phyloP scores from a whole-genome alignment of 1,140 invertebrate species.

The Drosophila sulfurigaster region DNA sequence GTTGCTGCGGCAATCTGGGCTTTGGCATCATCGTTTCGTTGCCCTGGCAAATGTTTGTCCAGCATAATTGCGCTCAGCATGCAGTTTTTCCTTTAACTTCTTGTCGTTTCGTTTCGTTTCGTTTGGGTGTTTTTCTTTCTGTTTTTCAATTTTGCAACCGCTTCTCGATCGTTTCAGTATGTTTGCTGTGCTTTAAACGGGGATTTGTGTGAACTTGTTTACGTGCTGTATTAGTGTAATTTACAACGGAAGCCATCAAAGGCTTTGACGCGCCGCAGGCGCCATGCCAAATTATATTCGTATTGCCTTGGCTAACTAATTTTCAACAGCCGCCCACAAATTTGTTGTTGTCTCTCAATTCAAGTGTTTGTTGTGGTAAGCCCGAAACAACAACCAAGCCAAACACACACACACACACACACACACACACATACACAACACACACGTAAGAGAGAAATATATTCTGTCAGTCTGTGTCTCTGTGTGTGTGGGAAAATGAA shows the following conservation, averaged over 20 bases:
- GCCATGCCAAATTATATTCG: conserved; percentile 65
- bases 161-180: conserved; percentile 13
- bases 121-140: conserved; percentile 10
- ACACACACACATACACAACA: background rate
- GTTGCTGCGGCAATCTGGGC: conserved; percentile 5
- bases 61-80: conserved; percentile 83
- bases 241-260: conserved; percentile 79
- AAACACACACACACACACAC: conserved; percentile 10
- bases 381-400: conserved; percentile 42
- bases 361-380: conserved; percentile 38
- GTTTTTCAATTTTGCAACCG: conserved; percentile 52
- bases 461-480: background rate
- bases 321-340: conserved; percentile 48
- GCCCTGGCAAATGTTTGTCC: conserved; percentile 78
- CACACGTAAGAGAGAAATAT: too few species aligned
- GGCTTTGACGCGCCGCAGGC: conserved; percentile 72
- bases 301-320: conserved; percentile 67
- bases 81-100: conserved; percentile 56
- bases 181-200: conserved; percentile 65
- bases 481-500: conserved; percentile 1
- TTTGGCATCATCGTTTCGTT: conserved; percentile 38
- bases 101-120: conserved; percentile 15
- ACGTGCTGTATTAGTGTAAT: conserved; percentile 80
- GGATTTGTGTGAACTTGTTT: conserved; percentile 76
- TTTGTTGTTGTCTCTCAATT: conserved; percentile 33